Conservation (phyloP, 1,140 invertebrate species). For the Pseudomyrmex cubaensis region DNA sequence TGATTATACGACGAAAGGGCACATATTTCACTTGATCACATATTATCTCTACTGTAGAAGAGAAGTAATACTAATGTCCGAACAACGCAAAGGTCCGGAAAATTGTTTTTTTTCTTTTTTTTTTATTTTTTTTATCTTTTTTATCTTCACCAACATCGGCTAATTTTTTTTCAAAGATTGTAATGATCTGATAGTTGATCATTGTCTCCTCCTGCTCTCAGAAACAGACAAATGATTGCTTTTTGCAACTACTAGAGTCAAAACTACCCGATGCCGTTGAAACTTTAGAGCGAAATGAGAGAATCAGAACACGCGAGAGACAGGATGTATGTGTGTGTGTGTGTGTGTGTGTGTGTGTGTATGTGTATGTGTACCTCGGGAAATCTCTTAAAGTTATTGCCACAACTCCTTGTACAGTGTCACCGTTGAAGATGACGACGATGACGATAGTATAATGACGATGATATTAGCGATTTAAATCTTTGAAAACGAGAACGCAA, state of each 20-base stretch:
- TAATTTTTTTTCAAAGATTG: not conserved
- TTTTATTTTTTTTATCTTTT: too few relatives aligned
- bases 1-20: slow-evolving; percentile 76
- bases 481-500: slow-evolving; percentile 67
- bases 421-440: slow-evolving; percentile 51
- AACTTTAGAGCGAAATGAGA: not conserved
- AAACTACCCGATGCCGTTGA: not conserved
- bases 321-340: slow-evolving; percentile 34
- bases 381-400: slow-evolving; percentile 82
- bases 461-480: slow-evolving; percentile 47
- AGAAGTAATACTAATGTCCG: slow-evolving; percentile 61
- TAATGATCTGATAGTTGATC: not conserved
- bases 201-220: not conserved
- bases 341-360: slow-evolving; percentile 33
- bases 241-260: slow-evolving; percentile 8
- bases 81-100: slow-evolving; percentile 18
- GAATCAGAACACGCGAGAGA: not conserved
- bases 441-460: slow-evolving; percentile 35
- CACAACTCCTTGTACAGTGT: slow-evolving; percentile 82
- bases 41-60: slow-evolving; percentile 62
- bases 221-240: not conserved
- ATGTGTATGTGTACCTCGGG: slow-evolving; percentile 71
- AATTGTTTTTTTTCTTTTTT: not conserved
- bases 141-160: not conserved
- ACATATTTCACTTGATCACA: slow-evolving; percentile 78